These are phyloP conservation scores for Lytechinus pictus DNA, from an alignment of 35 echinoderm and acorn worm species.

Conservation along the genomic window DNA sequence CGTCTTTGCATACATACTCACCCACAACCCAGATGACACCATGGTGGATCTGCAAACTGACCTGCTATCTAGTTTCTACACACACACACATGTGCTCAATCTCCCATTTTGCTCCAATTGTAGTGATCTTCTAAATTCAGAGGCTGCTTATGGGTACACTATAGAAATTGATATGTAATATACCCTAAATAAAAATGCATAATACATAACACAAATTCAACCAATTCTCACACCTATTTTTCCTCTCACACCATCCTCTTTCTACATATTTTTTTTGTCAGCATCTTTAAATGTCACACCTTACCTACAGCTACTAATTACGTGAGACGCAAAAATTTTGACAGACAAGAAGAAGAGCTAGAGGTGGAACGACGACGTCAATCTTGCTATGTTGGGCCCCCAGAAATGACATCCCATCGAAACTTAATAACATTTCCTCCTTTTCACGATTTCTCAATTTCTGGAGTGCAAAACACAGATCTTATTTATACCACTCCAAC, in stretches of 20 bases:
- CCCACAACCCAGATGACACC: not conserved
- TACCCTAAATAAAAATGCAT: not conserved
- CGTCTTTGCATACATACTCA: not conserved
- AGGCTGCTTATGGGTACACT: not conserved
- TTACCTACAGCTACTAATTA: conserved; percentile 40
- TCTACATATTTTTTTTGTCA: not conserved
- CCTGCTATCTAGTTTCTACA: not conserved
- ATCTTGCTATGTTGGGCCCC: not conserved
- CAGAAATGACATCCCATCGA: conserved; percentile 20
- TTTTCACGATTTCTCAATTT: conserved; percentile 27
- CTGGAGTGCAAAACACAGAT: not conserved
- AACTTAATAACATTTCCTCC: conserved; percentile 21
- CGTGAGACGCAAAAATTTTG: not conserved
- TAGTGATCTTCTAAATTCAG: not conserved
- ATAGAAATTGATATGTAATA: not conserved
- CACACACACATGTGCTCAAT: not conserved
- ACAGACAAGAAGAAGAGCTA: conserved; percentile 32
- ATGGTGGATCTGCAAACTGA: not conserved
- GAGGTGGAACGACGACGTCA: conserved; percentile 14
- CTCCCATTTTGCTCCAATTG: not conserved
- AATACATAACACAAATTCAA: not conserved
- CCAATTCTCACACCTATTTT: not conserved
- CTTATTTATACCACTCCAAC: not conserved
- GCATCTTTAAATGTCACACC: conserved; percentile 13
- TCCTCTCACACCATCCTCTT: not conserved